phyloP scores from a whole-genome alignment of 2,797 vertebrate species.

The Liasis olivaceus region DNA sequence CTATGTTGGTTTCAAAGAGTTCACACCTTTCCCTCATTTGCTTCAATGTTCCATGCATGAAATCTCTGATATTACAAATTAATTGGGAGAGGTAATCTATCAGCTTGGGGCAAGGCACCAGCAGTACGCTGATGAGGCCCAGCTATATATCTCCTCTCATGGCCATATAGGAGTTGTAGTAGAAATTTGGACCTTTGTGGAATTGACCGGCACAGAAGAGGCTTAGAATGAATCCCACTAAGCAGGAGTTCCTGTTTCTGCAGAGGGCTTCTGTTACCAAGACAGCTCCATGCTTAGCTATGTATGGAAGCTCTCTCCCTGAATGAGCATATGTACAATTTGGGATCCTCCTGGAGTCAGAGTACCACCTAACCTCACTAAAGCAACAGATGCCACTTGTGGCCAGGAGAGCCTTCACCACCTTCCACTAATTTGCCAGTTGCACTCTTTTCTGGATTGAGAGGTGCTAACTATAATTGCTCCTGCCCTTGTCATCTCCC shows the following conservation, averaged over 20 bases:
- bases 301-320: neutral
- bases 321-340: neutral
- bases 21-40: neutral
- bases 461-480: neutral
- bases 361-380: neutral
- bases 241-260: neutral
- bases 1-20: neutral
- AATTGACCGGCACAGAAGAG: neutral
- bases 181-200: neutral
- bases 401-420: neutral
- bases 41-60: neutral
- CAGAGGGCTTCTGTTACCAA: neutral
- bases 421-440: neutral
- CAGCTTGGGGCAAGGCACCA: neutral
- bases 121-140: neutral
- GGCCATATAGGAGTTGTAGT: neutral
- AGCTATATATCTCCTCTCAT: neutral
- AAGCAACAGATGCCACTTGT: neutral
- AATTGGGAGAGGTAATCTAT: neutral
- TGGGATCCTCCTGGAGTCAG: neutral
- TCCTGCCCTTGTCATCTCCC: neutral
- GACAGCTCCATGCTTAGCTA: neutral
- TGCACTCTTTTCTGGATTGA: neutral
- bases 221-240: neutral
- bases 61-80: neutral